Evolutionary conservation across 2,888 invertebrate species (phyloP), one percentile per base, ranked within the genome.

Genomic region (Synergus laeviventris): DNA sequence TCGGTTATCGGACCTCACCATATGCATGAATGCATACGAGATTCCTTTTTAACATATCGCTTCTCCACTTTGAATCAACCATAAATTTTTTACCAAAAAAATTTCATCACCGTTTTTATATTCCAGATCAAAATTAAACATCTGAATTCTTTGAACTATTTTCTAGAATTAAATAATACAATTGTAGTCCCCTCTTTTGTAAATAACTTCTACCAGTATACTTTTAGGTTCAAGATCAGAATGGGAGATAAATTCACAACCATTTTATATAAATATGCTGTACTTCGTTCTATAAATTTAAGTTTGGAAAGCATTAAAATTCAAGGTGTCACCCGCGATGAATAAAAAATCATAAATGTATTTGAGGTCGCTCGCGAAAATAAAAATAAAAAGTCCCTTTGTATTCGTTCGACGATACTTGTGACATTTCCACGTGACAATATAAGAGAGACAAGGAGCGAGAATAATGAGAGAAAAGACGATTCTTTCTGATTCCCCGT

Each of bases 401-500:
- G 76, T 75, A 80, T 80, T 80, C 78, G 59, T n/a, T 42, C 56
- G 49, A 66, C 74, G 77, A 79, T 49, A 11, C 70, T 70, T 70
- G 49, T 70, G 70, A 70, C 49, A 49, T 70, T 70, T 70, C 45
- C 70, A 70, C 70, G 73, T 62, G 42, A 74, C 45, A 78, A 61
- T 80, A 79, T 78, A 83, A 82, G 82, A 82, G 79, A 85, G 78
- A 76, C 75, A 81, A 74, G 80, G 81, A 78, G 66, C 78, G 76
- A 74, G 75, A 78, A 74, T 75, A 78, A 77, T 75, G 75, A 74
- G 80, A 77, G 79, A 80, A 79, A 79, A 81, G 82, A 84, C 86
- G 85, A 88, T 88, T 86, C 85, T 85, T 88, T 86, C 86, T 87
- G 87, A 87, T 88, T 88, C 78, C 80, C 74, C 75, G 79, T 45